Evolutionary conservation across 2,888 invertebrate species (phyloP).

Genomic region (Drosophila pseudotakahashii): DNA sequence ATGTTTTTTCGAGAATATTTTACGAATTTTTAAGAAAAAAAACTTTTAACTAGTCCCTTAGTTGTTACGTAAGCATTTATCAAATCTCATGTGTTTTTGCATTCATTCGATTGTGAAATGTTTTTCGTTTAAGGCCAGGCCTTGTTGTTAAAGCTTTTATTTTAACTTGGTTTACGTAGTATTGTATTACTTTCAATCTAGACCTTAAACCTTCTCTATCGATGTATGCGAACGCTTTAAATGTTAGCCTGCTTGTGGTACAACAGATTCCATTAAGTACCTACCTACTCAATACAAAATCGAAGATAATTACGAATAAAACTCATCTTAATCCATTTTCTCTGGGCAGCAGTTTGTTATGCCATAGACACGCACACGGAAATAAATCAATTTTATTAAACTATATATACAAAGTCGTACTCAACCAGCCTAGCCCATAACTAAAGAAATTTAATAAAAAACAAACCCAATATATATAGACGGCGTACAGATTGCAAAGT

Average conservation of each 20-base stretch:
- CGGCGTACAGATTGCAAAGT: slow-evolving; percentile 14
- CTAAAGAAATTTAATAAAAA: slow-evolving; percentile 68
- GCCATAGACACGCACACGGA: slow-evolving; percentile 46
- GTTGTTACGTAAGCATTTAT: slow-evolving; percentile 45
- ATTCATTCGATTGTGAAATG: slow-evolving; percentile 25
- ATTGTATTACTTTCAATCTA: slow-evolving; percentile 11
- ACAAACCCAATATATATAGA: slow-evolving; percentile 16
- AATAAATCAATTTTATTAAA: slow-evolving; percentile 48
- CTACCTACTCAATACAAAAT: slow-evolving; percentile 57
- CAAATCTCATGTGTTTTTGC: slow-evolving; percentile 14
- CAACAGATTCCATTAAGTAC: slow-evolving; percentile 71
- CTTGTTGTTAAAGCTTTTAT: slow-evolving; percentile 60
- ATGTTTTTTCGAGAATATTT: slow-evolving; percentile 37
- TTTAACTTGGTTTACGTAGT: slow-evolving; percentile 24
- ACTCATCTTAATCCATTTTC: slow-evolving; percentile 47
- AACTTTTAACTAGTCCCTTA: slow-evolving; percentile 60
- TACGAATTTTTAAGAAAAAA: slow-evolving; percentile 31
- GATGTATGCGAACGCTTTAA: slow-evolving; percentile 72
- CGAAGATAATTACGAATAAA: slow-evolving; percentile 30
- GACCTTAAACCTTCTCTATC: slow-evolving; percentile 32
- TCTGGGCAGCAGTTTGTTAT: slow-evolving; percentile 65
- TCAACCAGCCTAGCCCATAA: slow-evolving; percentile 65
- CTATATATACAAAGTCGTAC: slow-evolving; percentile 48
- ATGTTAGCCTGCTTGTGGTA: slow-evolving; percentile 80
- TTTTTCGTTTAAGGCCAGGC: slow-evolving; percentile 67